These are phyloP conservation scores for Scaptomyza cyrtandrae DNA, from an alignment of 2,888 invertebrate species.

Conservation along the genomic window DNA sequence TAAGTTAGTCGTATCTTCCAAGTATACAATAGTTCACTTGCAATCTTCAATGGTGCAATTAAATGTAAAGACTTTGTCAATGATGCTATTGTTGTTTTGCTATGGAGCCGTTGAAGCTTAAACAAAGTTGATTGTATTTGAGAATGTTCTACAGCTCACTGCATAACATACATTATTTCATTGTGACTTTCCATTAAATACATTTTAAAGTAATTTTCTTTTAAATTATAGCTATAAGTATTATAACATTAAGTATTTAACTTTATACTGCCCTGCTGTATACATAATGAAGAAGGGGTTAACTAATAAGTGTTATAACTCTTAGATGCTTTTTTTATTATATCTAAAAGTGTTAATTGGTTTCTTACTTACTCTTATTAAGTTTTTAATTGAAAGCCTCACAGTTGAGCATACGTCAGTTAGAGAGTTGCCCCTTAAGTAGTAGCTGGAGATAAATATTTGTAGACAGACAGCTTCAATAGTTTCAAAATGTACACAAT, in stretches of 20 bases:
- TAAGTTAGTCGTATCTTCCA: neutral
- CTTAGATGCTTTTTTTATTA: neutral
- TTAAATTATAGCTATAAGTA: neutral
- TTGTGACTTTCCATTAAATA: neutral
- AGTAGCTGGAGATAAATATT: slow-evolving; percentile 7
- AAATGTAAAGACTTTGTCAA: slow-evolving; percentile 3
- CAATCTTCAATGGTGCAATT: slow-evolving; percentile 5
- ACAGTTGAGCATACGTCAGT: neutral
- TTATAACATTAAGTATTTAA: neutral
- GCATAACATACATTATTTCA: neutral
- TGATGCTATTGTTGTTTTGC: neutral
- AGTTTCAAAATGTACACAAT: neutral
- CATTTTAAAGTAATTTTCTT: neutral
- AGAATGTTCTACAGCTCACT: neutral
- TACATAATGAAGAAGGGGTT: neutral
- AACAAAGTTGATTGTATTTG: neutral
- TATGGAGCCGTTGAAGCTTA: neutral
- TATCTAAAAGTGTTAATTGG: neutral
- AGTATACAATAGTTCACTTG: neutral
- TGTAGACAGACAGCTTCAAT: neutral
- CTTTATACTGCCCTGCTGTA: neutral
- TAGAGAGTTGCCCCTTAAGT: slow-evolving; percentile 3
- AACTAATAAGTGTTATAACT: too few relatives aligned
- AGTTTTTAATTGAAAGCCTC: neutral
- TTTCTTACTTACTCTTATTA: neutral